Base-by-base conservation (phyloP, 2,888 invertebrate species). In the Mimachlamys varia region DNA sequence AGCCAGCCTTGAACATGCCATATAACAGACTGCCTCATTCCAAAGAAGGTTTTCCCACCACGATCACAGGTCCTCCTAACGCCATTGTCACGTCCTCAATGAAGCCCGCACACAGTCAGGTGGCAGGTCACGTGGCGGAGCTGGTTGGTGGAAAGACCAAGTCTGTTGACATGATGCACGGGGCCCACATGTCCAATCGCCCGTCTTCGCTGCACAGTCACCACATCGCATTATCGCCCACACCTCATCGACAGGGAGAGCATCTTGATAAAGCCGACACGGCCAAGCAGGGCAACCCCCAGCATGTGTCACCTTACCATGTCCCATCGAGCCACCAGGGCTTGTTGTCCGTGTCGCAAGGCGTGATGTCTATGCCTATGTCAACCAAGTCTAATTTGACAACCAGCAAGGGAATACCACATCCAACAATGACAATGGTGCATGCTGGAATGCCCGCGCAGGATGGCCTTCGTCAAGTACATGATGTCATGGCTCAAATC, bases 371-470 rank as follows among this genome's bases (percentile, higher is more conserved):
- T 15, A 22, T 88, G 88, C 17, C 88, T 12, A 88, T 50, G 50
- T 17, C 88, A n/a, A 53, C 27, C 12, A 22, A 33, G n/a, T 50
- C 88, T 5, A 33, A 17, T 19, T 19, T 50, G 19, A 27, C 50
- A 10, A 88, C 88, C 50, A 53, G 88, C 33, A 88, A 50, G 37
- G 88, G n/a, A 27, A n/a, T 37, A 22, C 50, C 49, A 89, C 38
- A 92, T 91, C 91, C 92, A 92, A 38, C 58, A 91, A 33, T 92
- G 89, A 53, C 90, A 89, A 87, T 93, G 93, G 92, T 93, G 90
- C 88, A 88, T 89, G 76, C 22, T 10, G 12, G 27, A 10, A 76
- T 76, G 76, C 33, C 44, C 88, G 19, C 50, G 27, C 88, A 37
- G 50, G 37, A 53, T 17, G 53, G n/a, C 22, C 38, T 53, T 15